Base-by-base conservation (phyloP, 2,113 vertebrate species). In the Cebus imitator region DNA sequence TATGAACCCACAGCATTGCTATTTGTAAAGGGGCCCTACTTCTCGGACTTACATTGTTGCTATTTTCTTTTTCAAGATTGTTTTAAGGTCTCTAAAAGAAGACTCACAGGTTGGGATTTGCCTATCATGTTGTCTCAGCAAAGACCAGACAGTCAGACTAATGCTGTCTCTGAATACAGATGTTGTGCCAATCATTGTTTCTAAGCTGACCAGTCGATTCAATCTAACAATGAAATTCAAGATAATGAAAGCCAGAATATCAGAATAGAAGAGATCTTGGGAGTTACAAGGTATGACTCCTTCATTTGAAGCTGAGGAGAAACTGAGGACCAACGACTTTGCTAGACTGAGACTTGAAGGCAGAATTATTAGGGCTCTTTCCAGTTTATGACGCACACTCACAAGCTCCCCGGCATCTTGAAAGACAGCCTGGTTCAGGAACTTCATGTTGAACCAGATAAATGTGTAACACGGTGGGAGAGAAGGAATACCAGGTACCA, bases 11-110 rank as follows among this genome's bases (percentile, higher is more conserved):
- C 48, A 32, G 83, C 7, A 72, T 2, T 96, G 82, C 82, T 95
- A 88, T 95, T 78, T 86, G 93, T 20, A 84, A 48, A 68, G 61
- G 70, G 64, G 84, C 84, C 93, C 25, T 6, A 1, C 70, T 76
- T 43, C 79, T 78, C 57, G 43, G 92, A 37, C 79, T 76, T 45
- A 61, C 10, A 25, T 14, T 45, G 76, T 57, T 8, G 61, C 79
- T 94, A 35, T 78, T 68, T 21, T 21, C 43, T 79, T 73, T 82
- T 64, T 43, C 48, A 82, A 82, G 88, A 58, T 5, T 43, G 37
- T 35, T 50, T 20, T 92, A 68, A 57, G 11, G 30, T 17, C 14
- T 66, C 94, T 85, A 84, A 90, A 87, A 64, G 57, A 81, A 94
- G 92, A 43, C 18, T 55, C 70, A 10, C 58, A 66, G 95, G 45